A percentile compares a stretch with the other conserved stretches of the same genome.
Conservation (phyloP, 2,888 invertebrate genomes). For the Oscheius onirici region DNA sequence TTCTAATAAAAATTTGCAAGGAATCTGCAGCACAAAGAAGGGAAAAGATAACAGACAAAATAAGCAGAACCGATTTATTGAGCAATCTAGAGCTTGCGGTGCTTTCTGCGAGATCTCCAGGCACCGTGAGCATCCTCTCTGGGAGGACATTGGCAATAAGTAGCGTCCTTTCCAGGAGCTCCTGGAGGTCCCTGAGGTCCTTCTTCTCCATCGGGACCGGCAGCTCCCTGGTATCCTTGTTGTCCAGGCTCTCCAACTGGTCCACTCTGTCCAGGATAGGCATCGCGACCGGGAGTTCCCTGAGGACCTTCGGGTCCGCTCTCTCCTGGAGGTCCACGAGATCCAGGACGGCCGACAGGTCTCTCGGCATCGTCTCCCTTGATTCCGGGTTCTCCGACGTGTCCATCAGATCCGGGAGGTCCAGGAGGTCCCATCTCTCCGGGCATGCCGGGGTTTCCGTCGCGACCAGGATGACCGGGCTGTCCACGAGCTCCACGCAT, state of each 20-base stretch:
- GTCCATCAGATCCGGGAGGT: slow-evolving; percentile 59
- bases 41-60: too few species aligned
- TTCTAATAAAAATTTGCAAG: too few species aligned
- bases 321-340: slow-evolving; percentile 61
- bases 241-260: slow-evolving; percentile 60
- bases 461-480: slow-evolving; percentile 59
- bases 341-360: slow-evolving; percentile 62
- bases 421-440: slow-evolving; percentile 59
- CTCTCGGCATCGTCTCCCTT: slow-evolving; percentile 67
- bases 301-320: slow-evolving; percentile 51
- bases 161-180: slow-evolving; percentile 56
- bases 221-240: slow-evolving; percentile 59
- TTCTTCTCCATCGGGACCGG: slow-evolving; percentile 55
- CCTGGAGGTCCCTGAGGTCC: slow-evolving; percentile 51
- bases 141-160: slow-evolving; percentile 61
- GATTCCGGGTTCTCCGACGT: slow-evolving; percentile 61
- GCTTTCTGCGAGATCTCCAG: slow-evolving; percentile 24
- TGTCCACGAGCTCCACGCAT: slow-evolving; percentile 64
- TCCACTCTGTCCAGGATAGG: slow-evolving; percentile 53
- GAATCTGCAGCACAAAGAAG: too few species aligned
- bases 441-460: slow-evolving; percentile 60
- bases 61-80: too few species aligned
- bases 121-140: slow-evolving; percentile 41
- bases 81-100: slow-evolving; percentile 9
- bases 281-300: slow-evolving; percentile 49